These are phyloP conservation scores for Tinea semifulvella DNA, from an alignment of 2,888 invertebrate genomes.

Conservation along the genomic window DNA sequence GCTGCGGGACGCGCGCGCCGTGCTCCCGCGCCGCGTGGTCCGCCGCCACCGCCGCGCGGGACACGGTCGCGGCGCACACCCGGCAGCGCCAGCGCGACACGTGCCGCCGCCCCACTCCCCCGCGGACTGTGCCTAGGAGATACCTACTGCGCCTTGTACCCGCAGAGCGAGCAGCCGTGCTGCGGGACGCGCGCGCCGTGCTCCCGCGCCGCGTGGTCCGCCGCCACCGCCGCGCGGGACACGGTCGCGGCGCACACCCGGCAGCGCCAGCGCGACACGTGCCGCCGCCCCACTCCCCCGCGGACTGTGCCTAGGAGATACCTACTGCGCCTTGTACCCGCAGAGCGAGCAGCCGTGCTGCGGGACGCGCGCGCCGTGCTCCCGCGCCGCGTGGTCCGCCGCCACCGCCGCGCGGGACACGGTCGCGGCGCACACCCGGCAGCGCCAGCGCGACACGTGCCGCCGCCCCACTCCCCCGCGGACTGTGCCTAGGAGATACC, in stretches of 20 bases:
- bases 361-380: constrained; percentile 19
- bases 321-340: constrained; percentile 26
- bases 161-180: constrained; percentile 37
- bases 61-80: constrained; percentile 30
- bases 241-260: constrained; percentile 27
- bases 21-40: constrained; percentile 37
- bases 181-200: constrained; percentile 21
- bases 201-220: constrained; percentile 40
- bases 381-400: constrained; percentile 43
- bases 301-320: constrained; percentile 30
- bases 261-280: constrained; percentile 51
- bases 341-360: constrained; percentile 37
- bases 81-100: constrained; percentile 48
- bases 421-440: constrained; percentile 28
- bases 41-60: constrained; percentile 45
- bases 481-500: constrained; percentile 30
- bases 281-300: constrained; percentile 35
- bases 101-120: constrained; percentile 37
- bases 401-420: constrained; percentile 44
- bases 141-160: constrained; percentile 25
- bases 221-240: constrained; percentile 46
- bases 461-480: constrained; percentile 35
- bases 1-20: constrained; percentile 24
- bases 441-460: constrained; percentile 51
- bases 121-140: too few relatives aligned